Percentiles rank a stretch among this genome's conserved stretches.
phyloP scores from a whole-genome alignment of 1,140 invertebrate species.

The Dreissena polymorpha region DNA sequence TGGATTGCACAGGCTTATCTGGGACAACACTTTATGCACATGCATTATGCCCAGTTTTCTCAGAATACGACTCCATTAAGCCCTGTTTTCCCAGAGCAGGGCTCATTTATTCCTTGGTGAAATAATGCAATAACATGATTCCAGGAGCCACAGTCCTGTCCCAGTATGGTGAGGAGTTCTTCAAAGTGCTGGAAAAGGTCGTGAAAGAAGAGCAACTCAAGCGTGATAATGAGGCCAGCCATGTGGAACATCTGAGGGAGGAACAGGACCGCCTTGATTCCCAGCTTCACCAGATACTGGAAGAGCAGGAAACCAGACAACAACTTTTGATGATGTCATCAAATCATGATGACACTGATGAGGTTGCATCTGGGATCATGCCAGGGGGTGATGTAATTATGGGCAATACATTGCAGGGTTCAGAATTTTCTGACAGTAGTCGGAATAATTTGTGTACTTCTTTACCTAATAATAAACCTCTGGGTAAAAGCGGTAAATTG shows the following conservation, averaged over 20 bases:
- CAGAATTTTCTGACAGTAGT: too few relatives aligned
- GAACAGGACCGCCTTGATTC: slow-evolving; percentile 58
- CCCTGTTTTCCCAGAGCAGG: too few relatives aligned
- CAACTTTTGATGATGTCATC: slow-evolving; percentile 24
- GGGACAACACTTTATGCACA: too few relatives aligned
- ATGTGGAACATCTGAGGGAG: slow-evolving; percentile 46
- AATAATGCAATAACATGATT: too few relatives aligned
- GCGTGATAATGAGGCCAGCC: slow-evolving; percentile 54
- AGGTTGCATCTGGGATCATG: not conserved
- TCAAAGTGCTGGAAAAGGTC: slow-evolving; percentile 57
- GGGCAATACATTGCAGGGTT: not conserved
- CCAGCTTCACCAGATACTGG: slow-evolving; percentile 56
- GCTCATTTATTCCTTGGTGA: too few relatives aligned
- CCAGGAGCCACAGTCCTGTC: slow-evolving; percentile 38
- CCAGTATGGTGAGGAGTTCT: slow-evolving; percentile 63
- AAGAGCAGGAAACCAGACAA: slow-evolving; percentile 60
- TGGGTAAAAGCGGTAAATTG: not conserved
- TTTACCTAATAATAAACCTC: too few relatives aligned
- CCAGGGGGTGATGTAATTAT: not conserved
- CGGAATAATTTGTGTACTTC: too few relatives aligned
- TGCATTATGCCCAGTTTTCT: too few relatives aligned
- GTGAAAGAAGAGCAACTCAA: slow-evolving; percentile 53
- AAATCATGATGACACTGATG: not conserved
- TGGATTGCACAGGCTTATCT: too few relatives aligned
- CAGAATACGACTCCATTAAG: too few relatives aligned